These are phyloP conservation scores for Gandaritis pyraliata DNA, from an alignment of 2,888 invertebrate genomes.

Conservation along the genomic window DNA sequence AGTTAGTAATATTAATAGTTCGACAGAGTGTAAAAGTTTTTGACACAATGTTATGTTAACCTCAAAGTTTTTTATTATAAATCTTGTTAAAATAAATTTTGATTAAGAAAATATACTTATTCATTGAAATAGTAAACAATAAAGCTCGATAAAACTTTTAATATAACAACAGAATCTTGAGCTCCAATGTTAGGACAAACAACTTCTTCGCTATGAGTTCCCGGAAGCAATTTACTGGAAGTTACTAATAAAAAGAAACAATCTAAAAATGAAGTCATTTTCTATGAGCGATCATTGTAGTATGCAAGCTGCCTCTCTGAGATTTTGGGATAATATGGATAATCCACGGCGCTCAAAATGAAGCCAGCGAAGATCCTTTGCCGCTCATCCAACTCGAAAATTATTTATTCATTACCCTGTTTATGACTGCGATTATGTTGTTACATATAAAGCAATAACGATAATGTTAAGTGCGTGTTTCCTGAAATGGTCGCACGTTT, in stretches of 20 bases:
- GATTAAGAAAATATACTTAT: too few species aligned
- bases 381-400: constrained; percentile 68
- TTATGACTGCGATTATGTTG: constrained; percentile 63
- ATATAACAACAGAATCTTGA: constrained; percentile 14
- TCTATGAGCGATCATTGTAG: constrained; percentile 63
- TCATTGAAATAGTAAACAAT: too few species aligned
- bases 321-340: constrained; percentile 80
- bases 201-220: constrained; percentile 18
- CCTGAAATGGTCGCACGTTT: constrained; percentile 29
- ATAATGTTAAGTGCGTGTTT: constrained; percentile 48
- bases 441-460: constrained; percentile 51
- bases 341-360: constrained; percentile 72
- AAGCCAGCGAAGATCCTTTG: constrained; percentile 67
- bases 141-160: constrained; percentile 8
- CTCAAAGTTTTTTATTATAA: too few species aligned
- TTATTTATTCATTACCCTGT: constrained; percentile 73
- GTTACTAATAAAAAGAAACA: constrained; percentile 64
- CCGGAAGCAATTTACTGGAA: constrained; percentile 57
- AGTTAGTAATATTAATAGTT: too few species aligned
- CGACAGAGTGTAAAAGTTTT: too few species aligned
- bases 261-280: constrained; percentile 70
- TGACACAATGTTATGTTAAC: too few species aligned
- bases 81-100: too few species aligned
- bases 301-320: constrained; percentile 64
- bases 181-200: constrained; percentile 12